Percentiles rank a stretch among this genome's conserved stretches.
phyloP scores from a whole-genome alignment of 2,888 invertebrate species.

The Alloplasta piceator region DNA sequence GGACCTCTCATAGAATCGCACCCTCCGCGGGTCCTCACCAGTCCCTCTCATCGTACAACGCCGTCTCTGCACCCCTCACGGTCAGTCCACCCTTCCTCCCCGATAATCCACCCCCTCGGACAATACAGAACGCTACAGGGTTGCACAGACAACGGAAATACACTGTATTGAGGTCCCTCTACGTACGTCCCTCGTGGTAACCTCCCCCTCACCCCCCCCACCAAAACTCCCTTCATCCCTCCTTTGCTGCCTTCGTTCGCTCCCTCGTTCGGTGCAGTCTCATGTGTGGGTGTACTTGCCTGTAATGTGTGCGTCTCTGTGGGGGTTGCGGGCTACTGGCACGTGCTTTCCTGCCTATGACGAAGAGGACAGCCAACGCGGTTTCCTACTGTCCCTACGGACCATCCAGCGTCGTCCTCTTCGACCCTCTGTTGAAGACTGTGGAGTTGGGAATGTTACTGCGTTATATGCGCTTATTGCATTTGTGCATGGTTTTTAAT shows the following conservation, averaged over 20 bases:
- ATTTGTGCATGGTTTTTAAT: too few relatives aligned
- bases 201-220: constrained; percentile 30
- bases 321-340: constrained; percentile 56
- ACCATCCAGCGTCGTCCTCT: constrained; percentile 40
- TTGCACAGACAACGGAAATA: constrained; percentile 41
- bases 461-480: not conserved
- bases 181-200: constrained; percentile 23
- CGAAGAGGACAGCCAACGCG: constrained; percentile 63
- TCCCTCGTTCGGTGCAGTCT: constrained; percentile 58
- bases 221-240: constrained; percentile 72
- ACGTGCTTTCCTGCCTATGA: constrained; percentile 60
- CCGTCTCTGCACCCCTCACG: constrained; percentile 63
- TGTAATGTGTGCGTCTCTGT: constrained; percentile 45
- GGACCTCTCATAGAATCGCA: constrained; percentile 8
- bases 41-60: constrained; percentile 45
- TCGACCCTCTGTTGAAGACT: constrained; percentile 19
- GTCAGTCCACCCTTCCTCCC: constrained; percentile 48
- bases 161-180: constrained; percentile 33
- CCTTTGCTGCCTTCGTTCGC: constrained; percentile 62
- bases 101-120: constrained; percentile 48
- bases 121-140: constrained; percentile 9
- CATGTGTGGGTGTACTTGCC: constrained; percentile 49
- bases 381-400: constrained; percentile 56
- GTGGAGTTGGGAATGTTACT: constrained; percentile 18
- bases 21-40: constrained; percentile 51